phyloP scores from a whole-genome alignment of 2,888 invertebrate species.

The Prostheceraeus crozeri region DNA sequence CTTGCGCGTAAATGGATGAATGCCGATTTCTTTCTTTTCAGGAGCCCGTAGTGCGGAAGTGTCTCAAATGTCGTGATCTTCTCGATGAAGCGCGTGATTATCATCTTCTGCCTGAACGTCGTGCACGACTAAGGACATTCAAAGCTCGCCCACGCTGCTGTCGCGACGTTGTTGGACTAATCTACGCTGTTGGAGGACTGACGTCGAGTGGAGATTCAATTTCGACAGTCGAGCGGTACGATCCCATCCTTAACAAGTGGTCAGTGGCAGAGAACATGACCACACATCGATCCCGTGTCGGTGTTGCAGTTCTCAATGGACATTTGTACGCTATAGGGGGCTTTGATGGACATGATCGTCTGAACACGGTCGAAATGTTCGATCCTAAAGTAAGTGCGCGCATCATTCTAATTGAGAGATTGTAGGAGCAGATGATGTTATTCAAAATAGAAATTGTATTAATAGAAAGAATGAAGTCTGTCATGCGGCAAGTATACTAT shows the following conservation, averaged over 20 bases:
- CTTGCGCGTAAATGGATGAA: too few species aligned
- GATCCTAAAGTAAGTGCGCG: slow-evolving; percentile 62
- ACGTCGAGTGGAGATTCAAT: slow-evolving; percentile 65
- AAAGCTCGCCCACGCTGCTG: slow-evolving; percentile 69
- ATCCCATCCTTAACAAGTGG: slow-evolving; percentile 68
- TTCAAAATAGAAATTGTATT: too few species aligned
- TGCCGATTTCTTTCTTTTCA: too few species aligned
- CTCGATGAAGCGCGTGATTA: slow-evolving; percentile 80
- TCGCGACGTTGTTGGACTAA: slow-evolving; percentile 68
- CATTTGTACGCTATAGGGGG: slow-evolving; percentile 66
- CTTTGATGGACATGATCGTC: slow-evolving; percentile 73
- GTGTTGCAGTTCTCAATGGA: slow-evolving; percentile 73
- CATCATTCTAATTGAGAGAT: too few species aligned
- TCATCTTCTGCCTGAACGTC: slow-evolving; percentile 74
- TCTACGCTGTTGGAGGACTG: slow-evolving; percentile 77
- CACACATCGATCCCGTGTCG: slow-evolving; percentile 72
- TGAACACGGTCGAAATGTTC: slow-evolving; percentile 76
- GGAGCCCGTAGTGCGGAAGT: too few species aligned
- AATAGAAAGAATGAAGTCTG: too few species aligned
- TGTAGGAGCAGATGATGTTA: too few species aligned
- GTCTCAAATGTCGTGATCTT: too few species aligned
- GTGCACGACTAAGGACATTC: slow-evolving; percentile 64
- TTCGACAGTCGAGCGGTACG: slow-evolving; percentile 72
- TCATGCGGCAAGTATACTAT: too few species aligned
- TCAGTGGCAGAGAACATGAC: slow-evolving; percentile 71